Conservation (phyloP, 2,113 vertebrate genomes). For the Panthera leo region DNA sequence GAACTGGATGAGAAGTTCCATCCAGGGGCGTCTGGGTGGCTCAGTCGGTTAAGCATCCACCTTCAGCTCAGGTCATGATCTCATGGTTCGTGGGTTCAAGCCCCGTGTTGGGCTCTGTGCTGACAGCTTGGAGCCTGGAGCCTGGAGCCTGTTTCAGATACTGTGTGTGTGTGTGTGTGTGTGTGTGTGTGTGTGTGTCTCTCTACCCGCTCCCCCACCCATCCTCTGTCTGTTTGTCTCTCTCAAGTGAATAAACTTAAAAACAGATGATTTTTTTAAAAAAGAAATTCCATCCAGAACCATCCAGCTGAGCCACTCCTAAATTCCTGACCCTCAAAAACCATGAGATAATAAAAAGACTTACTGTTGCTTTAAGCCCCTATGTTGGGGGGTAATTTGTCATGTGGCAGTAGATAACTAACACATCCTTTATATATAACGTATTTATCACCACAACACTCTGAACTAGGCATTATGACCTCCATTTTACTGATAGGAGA, state of each 20-base stretch:
- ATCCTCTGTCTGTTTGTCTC: too few relatives aligned
- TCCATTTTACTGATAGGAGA: constrained; percentile 7
- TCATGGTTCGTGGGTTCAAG: too few relatives aligned
- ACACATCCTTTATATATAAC: background rate
- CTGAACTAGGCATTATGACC: background rate
- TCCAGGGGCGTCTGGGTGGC: background rate
- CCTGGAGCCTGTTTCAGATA: too few relatives aligned
- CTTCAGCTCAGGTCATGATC: too few relatives aligned
- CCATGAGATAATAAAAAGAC: background rate
- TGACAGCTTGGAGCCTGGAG: too few relatives aligned
- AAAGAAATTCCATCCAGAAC: background rate
- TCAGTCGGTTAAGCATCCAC: too few relatives aligned
- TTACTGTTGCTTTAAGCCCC: background rate
- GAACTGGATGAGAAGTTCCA: background rate
- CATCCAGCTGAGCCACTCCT: background rate
- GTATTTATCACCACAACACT: background rate
- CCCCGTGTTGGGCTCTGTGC: too few relatives aligned
- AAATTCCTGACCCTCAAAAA: background rate
- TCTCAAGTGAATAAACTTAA: too few relatives aligned
- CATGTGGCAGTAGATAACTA: background rate
- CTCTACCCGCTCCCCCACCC: too few relatives aligned
- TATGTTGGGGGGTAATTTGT: background rate
- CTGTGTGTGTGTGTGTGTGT: too few relatives aligned
- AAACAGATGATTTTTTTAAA: too few relatives aligned
- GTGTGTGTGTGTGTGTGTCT: too few relatives aligned